phyloP scores from a whole-genome alignment of 2,888 invertebrate genomes.

The Tenthredo livida region DNA sequence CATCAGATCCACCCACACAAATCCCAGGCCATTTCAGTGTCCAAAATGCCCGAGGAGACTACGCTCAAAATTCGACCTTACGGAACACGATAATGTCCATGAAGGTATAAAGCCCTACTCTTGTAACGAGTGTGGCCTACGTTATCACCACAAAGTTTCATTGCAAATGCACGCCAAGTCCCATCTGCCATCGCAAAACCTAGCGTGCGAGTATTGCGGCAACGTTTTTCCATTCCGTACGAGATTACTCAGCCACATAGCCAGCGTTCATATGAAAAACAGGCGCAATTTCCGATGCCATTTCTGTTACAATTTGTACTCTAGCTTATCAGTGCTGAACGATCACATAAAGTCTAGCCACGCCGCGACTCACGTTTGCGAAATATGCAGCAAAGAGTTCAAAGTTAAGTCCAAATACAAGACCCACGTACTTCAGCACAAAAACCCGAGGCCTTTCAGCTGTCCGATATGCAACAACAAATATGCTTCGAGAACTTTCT shows the following conservation, averaged over 20 bases:
- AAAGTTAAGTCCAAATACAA: slow-evolving; percentile 76
- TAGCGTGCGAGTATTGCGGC: slow-evolving; percentile 76
- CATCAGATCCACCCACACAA: slow-evolving; percentile 76
- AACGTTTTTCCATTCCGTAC: slow-evolving; percentile 76
- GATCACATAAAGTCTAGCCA: slow-evolving; percentile 76
- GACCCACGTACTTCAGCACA: slow-evolving; percentile 74
- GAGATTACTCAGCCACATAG: slow-evolving; percentile 74
- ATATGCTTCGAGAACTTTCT: slow-evolving; percentile 76
- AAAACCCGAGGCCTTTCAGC: slow-evolving; percentile 75
- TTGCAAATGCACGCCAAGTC: slow-evolving; percentile 77
- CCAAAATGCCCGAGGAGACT: slow-evolving; percentile 76
- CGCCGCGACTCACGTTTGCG: slow-evolving; percentile 75
- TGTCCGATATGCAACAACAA: slow-evolving; percentile 75
- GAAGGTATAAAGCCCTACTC: slow-evolving; percentile 75
- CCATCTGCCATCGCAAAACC: slow-evolving; percentile 75
- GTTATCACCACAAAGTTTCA: slow-evolving; percentile 76
- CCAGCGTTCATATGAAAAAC: slow-evolving; percentile 75
- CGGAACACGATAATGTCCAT: slow-evolving; percentile 76
- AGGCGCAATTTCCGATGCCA: slow-evolving; percentile 75
- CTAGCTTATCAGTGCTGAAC: slow-evolving; percentile 74
- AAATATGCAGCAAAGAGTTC: slow-evolving; percentile 74
- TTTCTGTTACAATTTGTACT: slow-evolving; percentile 76
- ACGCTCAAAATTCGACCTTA: slow-evolving; percentile 75
- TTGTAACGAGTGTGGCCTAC: slow-evolving; percentile 74
- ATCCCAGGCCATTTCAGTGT: slow-evolving; percentile 75